Base-by-base conservation (phyloP, 2,113 vertebrate species). In the Ochotona curzoniae region DNA sequence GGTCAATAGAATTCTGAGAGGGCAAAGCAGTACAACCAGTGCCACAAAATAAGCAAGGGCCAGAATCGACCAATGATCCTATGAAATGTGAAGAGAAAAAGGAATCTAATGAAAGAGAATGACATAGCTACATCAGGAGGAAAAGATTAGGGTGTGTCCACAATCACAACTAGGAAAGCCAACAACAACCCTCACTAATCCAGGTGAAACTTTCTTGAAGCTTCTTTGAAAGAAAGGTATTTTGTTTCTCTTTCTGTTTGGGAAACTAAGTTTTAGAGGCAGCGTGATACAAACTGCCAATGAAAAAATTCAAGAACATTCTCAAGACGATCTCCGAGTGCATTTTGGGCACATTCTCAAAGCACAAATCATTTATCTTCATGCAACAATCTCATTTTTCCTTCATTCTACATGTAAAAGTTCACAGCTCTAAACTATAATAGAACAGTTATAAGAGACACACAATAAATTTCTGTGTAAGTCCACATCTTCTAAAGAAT, bases 1-100 rank as follows among this genome's bases (percentile, higher is more conserved):
- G 35, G 60, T 81, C 23, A 44, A n/a, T 4, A 88, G 64, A 87
- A 94, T 49, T 85, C 84, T 81, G 69, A 90, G 12, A 88, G 79
- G 69, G 4, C 63, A 28, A 28, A 94, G 64, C 78, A 14, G 74
- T 30, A 14, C 3, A 3, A 38, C 5, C 13, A 15, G 6, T 70
- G 64, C 2, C 14, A 13, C 9, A 60, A 30, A 28, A 35, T 20
- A 17, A 78, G 64, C 35, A 81, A 64, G 54, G 35, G 35, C 32
- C 30, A 54, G 23, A 57, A 78, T 14, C 26, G 44, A 84, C 54
- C 28, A 83, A 13, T 32, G 60, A 54, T 12, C 49, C 9, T 28
- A 5, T 20, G 64, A 76, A 83, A 5, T 49, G 28, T n/a, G 20
- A 35, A 64, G 20, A 17, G 13, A 15, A 32, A 71, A 69, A 35